Percentiles rank a stretch among this genome's conserved stretches.
phyloP scores from a whole-genome alignment of 2,113 vertebrate genomes.

The Phalacrocorax brasilianus region DNA sequence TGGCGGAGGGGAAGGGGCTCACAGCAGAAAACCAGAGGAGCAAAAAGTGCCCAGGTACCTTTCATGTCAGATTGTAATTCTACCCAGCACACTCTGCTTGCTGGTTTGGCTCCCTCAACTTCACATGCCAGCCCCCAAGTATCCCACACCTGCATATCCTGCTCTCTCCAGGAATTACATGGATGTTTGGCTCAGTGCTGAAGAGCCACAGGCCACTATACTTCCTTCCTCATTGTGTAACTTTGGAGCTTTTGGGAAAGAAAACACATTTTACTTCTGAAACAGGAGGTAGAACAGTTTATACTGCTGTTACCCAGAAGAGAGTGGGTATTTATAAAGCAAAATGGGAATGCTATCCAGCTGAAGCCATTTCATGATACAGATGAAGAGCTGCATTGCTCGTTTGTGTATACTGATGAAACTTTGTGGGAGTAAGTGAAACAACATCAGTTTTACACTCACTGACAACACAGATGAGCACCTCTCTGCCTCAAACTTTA shows the following conservation, averaged over 20 bases:
- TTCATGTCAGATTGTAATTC: background rate
- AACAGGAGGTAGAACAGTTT: background rate
- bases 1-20: background rate
- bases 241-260: background rate
- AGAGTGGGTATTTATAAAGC: background rate
- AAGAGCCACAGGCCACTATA: background rate
- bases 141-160: background rate
- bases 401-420: background rate
- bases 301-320: background rate
- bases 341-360: background rate
- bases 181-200: background rate
- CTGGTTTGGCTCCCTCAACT: background rate
- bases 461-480: background rate
- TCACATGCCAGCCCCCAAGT: rapidly evolving
- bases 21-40: background rate
- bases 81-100: background rate
- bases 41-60: background rate
- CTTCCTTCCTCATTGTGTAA: background rate
- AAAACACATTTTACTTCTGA: background rate
- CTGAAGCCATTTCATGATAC: background rate
- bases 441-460: background rate
- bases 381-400: background rate
- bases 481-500: background rate
- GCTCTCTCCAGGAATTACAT: background rate
- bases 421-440: background rate